Conservation (phyloP, 2,888 invertebrate species). For the Gastrophysa polygoni region DNA sequence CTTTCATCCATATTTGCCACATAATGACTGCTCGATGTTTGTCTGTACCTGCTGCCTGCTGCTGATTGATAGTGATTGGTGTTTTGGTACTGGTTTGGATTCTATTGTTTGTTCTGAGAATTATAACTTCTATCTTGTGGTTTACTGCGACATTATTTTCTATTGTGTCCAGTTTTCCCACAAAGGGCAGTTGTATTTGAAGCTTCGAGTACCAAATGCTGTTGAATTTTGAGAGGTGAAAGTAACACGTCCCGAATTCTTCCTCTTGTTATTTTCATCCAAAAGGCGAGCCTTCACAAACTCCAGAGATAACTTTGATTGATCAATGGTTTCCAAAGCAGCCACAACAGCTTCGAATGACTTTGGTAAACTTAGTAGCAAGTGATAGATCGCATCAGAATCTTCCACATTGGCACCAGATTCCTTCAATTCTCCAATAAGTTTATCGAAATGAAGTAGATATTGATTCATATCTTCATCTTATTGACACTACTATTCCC, state of each 20-base stretch:
- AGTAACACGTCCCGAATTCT: conserved; percentile 1
- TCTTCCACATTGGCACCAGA: conserved; percentile 33
- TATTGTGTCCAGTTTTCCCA: too few species aligned
- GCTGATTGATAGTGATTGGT: neutral
- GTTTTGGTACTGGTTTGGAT: neutral
- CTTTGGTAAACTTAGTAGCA: too few species aligned
- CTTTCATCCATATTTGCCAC: too few species aligned
- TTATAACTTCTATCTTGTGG: neutral
- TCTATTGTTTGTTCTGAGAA: neutral
- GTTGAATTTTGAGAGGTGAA: neutral
- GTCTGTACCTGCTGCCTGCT: neutral
- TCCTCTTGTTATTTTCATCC: conserved; percentile 2
- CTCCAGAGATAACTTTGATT: conserved; percentile 9
- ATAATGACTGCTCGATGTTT: neutral
- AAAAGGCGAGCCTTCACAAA: too few species aligned
- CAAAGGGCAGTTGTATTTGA: too few species aligned
- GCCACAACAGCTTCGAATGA: conserved; percentile 39
- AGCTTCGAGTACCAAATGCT: too few species aligned
- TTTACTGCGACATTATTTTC: too few species aligned
- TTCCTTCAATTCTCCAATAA: conserved; percentile 34
- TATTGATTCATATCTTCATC: conserved; percentile 17
- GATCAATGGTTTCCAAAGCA: conserved; percentile 30
- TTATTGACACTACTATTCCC: too few species aligned
- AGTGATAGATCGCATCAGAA: conserved; percentile 37
- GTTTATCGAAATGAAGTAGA: conserved; percentile 39